Conservation (phyloP, 2,113 vertebrate species). For the Oreochromis niloticus region DNA sequence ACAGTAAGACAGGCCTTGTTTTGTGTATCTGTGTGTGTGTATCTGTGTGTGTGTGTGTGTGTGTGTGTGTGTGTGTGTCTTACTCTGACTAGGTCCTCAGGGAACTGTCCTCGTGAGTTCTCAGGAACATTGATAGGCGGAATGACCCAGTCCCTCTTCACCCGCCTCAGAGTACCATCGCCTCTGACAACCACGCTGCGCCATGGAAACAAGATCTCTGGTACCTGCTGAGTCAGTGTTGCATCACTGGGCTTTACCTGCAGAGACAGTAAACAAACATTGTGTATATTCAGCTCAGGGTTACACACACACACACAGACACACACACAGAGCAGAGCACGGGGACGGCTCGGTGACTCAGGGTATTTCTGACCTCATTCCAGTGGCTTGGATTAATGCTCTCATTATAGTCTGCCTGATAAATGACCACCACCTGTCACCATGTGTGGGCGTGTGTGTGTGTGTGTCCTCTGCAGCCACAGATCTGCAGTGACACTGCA, state of each 20-base stretch:
- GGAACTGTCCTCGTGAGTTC: conserved; percentile 94
- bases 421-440: conserved; percentile 44
- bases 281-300: not conserved
- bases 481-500: not conserved
- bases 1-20: not conserved
- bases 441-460: not conserved
- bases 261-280: conserved; percentile 32
- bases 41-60: not conserved
- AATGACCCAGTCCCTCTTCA: conserved; percentile 99
- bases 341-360: conserved; percentile 21
- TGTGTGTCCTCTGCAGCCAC: not conserved
- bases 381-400: conserved; percentile 41
- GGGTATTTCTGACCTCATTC: conserved; percentile 41
- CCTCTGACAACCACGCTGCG: conserved; percentile 72
- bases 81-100: conserved; percentile 95
- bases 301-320: not conserved
- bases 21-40: not conserved
- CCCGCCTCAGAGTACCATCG: conserved; percentile 80
- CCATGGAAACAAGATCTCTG: conserved; percentile 87
- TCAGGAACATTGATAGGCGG: conserved; percentile 96
- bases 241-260: conserved; percentile 46
- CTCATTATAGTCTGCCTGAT: conserved; percentile 44
- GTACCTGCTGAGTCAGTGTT: conserved; percentile 68
- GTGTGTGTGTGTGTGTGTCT: conserved; percentile 33
- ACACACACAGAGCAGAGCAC: not conserved